These are phyloP conservation scores for Apteryx mantelli DNA, from an alignment of 2,113 vertebrate species.

Conservation along the genomic window DNA sequence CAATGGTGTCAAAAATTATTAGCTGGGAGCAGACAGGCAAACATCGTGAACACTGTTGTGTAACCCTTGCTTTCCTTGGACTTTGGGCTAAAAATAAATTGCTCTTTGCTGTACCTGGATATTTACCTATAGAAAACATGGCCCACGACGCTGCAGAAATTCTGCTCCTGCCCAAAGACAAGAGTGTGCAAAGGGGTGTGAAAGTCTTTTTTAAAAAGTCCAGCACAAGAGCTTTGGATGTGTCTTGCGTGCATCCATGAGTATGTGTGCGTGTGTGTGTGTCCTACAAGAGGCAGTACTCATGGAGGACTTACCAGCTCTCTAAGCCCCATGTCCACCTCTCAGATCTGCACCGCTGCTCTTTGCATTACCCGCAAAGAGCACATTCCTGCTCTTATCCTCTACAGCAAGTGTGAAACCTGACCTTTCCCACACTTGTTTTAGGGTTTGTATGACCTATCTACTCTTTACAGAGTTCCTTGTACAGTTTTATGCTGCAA, in stretches of 20 bases:
- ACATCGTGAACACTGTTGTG: neutral
- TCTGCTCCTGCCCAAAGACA: neutral
- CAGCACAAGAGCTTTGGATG: neutral
- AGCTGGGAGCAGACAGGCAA: neutral
- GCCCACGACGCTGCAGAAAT: neutral
- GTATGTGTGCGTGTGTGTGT: neutral
- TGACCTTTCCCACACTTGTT: neutral
- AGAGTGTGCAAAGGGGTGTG: neutral
- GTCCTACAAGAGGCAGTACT: neutral
- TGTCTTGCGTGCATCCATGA: neutral
- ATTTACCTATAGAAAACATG: neutral
- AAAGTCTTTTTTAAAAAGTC: neutral
- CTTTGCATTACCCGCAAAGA: neutral
- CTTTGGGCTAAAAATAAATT: neutral
- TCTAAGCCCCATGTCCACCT: neutral
- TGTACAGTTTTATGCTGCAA: neutral
- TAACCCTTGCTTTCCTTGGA: accelerated
- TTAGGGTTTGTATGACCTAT: neutral
- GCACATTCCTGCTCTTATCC: neutral
- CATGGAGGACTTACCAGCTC: neutral
- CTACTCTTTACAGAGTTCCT: neutral
- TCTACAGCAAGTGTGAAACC: neutral
- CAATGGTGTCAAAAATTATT: neutral
- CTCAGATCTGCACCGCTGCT: neutral
- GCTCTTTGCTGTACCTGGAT: neutral